Percentiles rank a stretch among this genome's conserved stretches.
Conservation (phyloP, 1,140 invertebrate genomes). For the Chironomus striatipennis region DNA sequence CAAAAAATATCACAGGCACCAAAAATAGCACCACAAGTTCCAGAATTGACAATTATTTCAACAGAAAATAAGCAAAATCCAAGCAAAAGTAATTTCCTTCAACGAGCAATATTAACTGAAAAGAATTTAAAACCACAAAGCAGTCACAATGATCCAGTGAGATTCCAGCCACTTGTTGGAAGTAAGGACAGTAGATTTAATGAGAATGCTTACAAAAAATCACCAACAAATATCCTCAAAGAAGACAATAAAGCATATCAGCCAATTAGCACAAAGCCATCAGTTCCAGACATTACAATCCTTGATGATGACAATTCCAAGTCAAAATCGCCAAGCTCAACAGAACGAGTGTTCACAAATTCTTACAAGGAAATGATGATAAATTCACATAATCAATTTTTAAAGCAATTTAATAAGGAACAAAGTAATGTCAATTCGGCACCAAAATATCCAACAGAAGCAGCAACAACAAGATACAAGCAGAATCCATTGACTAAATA, state of each 20-base stretch:
- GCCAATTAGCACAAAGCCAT: background rate
- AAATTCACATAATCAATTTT: background rate
- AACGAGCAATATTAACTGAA: background rate
- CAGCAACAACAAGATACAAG: background rate
- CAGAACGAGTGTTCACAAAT: background rate
- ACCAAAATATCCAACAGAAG: background rate
- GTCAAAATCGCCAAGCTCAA: background rate
- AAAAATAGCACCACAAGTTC: background rate
- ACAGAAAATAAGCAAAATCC: background rate
- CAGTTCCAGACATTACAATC: background rate
- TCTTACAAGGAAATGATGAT: constrained; percentile 13
- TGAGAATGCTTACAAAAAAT: background rate
- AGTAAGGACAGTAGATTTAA: background rate
- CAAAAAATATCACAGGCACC: background rate
- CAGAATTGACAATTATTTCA: background rate
- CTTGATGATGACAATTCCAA: background rate
- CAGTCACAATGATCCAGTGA: background rate
- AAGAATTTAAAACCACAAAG: background rate
- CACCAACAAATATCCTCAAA: background rate
- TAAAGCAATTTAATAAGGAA: background rate
- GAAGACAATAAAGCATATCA: background rate
- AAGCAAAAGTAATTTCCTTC: background rate
- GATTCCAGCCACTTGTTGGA: background rate
- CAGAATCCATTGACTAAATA: constrained; percentile 13
- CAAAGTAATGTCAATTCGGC: background rate